Percentiles rank a stretch among this genome's conserved stretches.
Conservation (phyloP, 2,113 vertebrate species). For the Manacus vitellinus region DNA sequence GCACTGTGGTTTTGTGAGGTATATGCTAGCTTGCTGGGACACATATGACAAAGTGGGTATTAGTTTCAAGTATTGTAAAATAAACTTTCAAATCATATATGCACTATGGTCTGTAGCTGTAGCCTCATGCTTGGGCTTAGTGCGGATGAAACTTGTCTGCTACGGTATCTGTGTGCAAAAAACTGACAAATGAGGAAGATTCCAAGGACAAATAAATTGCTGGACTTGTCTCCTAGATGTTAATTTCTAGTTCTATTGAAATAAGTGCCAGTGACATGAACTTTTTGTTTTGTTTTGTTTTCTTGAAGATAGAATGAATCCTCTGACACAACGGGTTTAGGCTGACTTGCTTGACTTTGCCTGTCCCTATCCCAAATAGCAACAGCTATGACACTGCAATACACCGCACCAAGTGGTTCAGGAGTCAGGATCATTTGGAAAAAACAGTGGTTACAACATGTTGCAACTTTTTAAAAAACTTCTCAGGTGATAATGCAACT, state of each 20-base stretch:
- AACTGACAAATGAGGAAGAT: neutral
- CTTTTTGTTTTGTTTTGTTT: neutral
- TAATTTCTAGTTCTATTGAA: neutral
- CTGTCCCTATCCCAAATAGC: neutral
- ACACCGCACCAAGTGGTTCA: neutral
- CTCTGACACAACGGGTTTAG: neutral
- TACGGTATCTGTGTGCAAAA: neutral
- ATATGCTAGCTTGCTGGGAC: neutral
- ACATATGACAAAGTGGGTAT: neutral
- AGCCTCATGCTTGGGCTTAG: neutral
- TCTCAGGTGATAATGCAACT: neutral
- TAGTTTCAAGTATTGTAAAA: neutral
- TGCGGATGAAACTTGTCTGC: neutral
- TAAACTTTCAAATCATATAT: neutral
- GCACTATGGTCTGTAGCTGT: neutral
- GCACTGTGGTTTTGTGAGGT: neutral
- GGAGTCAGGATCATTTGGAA: neutral
- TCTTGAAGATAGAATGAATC: neutral
- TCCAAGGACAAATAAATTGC: neutral
- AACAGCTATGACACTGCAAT: neutral
- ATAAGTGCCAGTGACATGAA: neutral
- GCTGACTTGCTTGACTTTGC: neutral
- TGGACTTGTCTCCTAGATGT: neutral
- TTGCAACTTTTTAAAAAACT: neutral
- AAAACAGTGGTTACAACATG: neutral